Evolutionary conservation across 2,797 vertebrate genomes (phyloP), one percentile per base, ranked within the genome.

Genomic region (Taenioides sp.): DNA sequence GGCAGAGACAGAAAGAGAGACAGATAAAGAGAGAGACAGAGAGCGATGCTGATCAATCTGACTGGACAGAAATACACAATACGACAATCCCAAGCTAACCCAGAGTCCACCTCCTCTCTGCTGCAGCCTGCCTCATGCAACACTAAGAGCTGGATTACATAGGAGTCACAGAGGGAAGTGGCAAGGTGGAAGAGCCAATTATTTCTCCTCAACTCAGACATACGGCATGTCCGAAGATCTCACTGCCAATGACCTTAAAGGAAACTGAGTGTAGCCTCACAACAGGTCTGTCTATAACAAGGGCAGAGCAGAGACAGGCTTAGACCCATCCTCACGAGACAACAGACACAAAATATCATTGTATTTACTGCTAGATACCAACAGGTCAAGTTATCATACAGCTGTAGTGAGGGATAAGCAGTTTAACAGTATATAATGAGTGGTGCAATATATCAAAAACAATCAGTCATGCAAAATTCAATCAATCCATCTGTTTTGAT

Each of bases 141-240:
- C 78, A 77, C 81, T 88, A 88, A 87, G 17, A 81, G 69, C 67
- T 43, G 87, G 89, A 91, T 91, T 87, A 91, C 67, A 74, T 73
- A 34, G 83, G 83, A 85, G 84, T 75, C 50, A 69, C 73, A 77
- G 72, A 76, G 34, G 73, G 75, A 82, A 85, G 72, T 72, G 84
- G 64, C 80, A 85, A 79, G 71, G 66, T 79, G 77, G 77, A 79
- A 76, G 84, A 89, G 83, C 84, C 86, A 84, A 84, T 89, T 87
- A 85, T 79, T 81, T 80, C 70, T 84, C 70, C 77, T 79, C 77
- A 69, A 67, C 80, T 89, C 83, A 40, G 75, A 55, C 60, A n/a
- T 77, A 73, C 71, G 78, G 70, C 55, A 59, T 80, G 65, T 68
- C 63, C 28, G 73, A 49, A 74, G 75, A 34, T 68, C 75, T 78